These are phyloP conservation scores for Tribolium freemani DNA, from an alignment of 2,888 invertebrate genomes.

Conservation along the genomic window DNA sequence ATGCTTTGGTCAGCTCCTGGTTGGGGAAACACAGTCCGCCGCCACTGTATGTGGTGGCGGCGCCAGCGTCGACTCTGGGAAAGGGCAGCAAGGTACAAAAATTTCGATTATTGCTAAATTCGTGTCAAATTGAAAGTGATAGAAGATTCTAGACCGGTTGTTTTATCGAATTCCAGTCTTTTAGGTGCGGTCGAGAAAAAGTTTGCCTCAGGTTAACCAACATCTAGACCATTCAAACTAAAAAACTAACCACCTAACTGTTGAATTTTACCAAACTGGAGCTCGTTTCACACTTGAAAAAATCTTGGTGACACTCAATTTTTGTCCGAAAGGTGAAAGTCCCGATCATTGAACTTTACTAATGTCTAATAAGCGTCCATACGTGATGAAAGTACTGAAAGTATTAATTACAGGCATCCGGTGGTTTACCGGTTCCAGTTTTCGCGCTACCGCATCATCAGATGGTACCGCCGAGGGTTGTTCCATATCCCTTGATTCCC, in stretches of 20 bases:
- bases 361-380: neutral
- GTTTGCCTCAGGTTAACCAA: constrained; percentile 15
- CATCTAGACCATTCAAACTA: constrained; percentile 1
- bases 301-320: neutral
- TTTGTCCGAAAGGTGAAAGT: constrained; percentile 7
- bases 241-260: constrained; percentile 15
- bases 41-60: constrained; percentile 62
- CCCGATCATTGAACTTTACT: constrained; percentile 8
- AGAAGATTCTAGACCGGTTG: neutral
- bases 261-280: constrained; percentile 5
- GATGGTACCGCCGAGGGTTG: constrained; percentile 57
- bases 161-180: constrained; percentile 2
- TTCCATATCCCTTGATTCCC: constrained; percentile 63
- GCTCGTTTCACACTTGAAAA: constrained; percentile 9
- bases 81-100: constrained; percentile 53
- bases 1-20: constrained; percentile 73
- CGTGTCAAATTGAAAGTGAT: constrained; percentile 16
- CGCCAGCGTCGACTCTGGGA: constrained; percentile 58
- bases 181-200: constrained; percentile 24
- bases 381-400: constrained; percentile 7
- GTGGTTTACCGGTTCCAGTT: constrained; percentile 58
- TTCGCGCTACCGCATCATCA: constrained; percentile 59
- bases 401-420: constrained; percentile 55
- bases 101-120: neutral
- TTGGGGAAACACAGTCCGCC: constrained; percentile 68